Conservation (phyloP, 2,888 invertebrate species). For the Scaptomyza reducta region DNA sequence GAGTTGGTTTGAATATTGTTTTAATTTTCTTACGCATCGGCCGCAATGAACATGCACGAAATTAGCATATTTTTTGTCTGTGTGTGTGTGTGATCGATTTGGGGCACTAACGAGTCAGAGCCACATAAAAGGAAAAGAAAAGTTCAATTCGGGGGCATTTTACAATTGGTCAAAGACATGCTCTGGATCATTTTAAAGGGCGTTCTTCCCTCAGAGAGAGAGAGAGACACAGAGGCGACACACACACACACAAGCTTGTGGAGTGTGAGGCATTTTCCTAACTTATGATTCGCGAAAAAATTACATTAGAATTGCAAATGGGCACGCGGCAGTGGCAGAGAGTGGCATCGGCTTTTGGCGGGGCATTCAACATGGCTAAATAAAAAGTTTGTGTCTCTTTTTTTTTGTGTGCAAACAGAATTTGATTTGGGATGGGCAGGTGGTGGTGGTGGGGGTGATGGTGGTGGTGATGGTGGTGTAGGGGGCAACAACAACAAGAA, state of each 20-base stretch:
- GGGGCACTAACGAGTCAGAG: slow-evolving; percentile 57
- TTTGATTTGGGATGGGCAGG: slow-evolving; percentile 42
- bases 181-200: slow-evolving; percentile 41
- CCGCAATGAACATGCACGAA: slow-evolving; percentile 67
- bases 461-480: not conserved
- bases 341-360: slow-evolving; percentile 23
- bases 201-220: slow-evolving; percentile 22
- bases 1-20: slow-evolving; percentile 22
- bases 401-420: slow-evolving; percentile 42
- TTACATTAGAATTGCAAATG: slow-evolving; percentile 83
- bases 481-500: slow-evolving; percentile 27
- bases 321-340: slow-evolving; percentile 37
- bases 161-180: slow-evolving; percentile 66
- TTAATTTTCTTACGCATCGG: slow-evolving; percentile 65
- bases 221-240: slow-evolving; percentile 31
- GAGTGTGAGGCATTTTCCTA: slow-evolving; percentile 54
- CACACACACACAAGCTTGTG: slow-evolving; percentile 36
- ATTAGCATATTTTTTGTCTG: slow-evolving; percentile 68
- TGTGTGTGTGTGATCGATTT: slow-evolving; percentile 64
- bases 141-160: slow-evolving; percentile 27
- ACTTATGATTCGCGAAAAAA: slow-evolving; percentile 82
- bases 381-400: slow-evolving; percentile 73
- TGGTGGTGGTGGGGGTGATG: not conserved
- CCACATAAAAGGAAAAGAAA: slow-evolving; percentile 13
- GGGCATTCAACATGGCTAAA: slow-evolving; percentile 69